Base-by-base conservation (phyloP, 2,113 vertebrate genomes). In the Gyps fulvus region DNA sequence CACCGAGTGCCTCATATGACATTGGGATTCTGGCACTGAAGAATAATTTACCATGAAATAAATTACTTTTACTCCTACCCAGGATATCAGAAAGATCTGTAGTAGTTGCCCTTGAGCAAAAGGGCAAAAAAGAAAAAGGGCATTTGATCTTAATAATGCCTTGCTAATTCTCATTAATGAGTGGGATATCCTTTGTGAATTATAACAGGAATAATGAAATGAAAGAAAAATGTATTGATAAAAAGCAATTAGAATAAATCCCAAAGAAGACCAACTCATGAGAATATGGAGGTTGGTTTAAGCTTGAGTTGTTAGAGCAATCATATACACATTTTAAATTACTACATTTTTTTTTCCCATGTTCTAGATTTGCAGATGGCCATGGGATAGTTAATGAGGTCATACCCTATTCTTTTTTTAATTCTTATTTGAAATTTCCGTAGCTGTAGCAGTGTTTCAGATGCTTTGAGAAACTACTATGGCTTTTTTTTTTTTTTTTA, bases 241-340 rank as follows among this genome's bases (percentile, higher is more conserved):
- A 92, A 96, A 97, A 92, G 91, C 54, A 95, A 97, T 97, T 97
- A 96, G 76, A 93, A 81, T 84, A 96, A 95, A 91, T 95, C 94
- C 92, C 96, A 87, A 57, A 92, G 90, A 96, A 65, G 69, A 72
- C 8, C 11, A 95, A 1, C 86, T 89, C 80, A 72, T 40, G 89
- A 94, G 96, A 84, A 82, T 94, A 92, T 38, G 10, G 34, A 92
- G 21, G 38, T 29, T 82, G 36, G 13, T 87, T 97, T 87, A 91
- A 93, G 52, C 40, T 76, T 71, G 18, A 74, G 57, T 66, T 92
- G 23, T 72, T 91, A 89, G 16, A 89, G 49, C 23, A 89, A 65
- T 66, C 65, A 32, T 23, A 57, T 7, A 40, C 31, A 36, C 9
- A 72, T 79, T 90, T 93, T 34, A 89, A 95, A 90, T 74, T n/a